These are phyloP conservation scores for Cyclina sinensis DNA, from an alignment of 1,140 invertebrate species.

Conservation along the genomic window DNA sequence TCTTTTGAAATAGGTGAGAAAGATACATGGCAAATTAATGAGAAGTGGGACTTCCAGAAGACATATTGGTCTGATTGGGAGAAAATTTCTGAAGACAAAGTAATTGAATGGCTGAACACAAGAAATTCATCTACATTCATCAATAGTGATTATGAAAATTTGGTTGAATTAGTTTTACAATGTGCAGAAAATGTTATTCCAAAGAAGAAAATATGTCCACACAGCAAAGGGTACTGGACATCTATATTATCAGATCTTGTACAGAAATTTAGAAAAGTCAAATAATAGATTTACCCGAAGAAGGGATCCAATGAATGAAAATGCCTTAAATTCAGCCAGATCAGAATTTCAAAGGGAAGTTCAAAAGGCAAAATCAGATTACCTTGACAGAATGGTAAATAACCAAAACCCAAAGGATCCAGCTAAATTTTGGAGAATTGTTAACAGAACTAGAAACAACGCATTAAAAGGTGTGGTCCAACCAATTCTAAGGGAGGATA, in stretches of 20 bases:
- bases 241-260: background rate
- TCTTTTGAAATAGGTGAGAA: background rate
- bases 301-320: background rate
- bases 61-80: conserved; percentile 10
- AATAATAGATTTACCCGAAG: background rate
- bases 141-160: too few relatives aligned
- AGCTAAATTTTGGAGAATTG: conserved; percentile 9
- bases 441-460: background rate
- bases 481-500: background rate
- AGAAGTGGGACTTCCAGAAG: conserved; percentile 9
- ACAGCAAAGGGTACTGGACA: conserved; percentile 11
- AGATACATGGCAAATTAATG: too few relatives aligned
- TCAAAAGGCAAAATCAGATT: background rate
- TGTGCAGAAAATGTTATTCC: too few relatives aligned
- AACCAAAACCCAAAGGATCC: background rate
- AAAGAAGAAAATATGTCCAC: background rate
- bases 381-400: background rate
- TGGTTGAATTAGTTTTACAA: too few relatives aligned
- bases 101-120: background rate
- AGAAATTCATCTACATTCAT: too few relatives aligned
- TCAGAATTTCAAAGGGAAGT: background rate
- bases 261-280: background rate
- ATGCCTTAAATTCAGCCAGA: background rate
- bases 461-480: background rate
- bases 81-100: background rate